Evolutionary conservation across 2,888 invertebrate species (phyloP).

Genomic region (Kuschelorhynchus macadamiae): DNA sequence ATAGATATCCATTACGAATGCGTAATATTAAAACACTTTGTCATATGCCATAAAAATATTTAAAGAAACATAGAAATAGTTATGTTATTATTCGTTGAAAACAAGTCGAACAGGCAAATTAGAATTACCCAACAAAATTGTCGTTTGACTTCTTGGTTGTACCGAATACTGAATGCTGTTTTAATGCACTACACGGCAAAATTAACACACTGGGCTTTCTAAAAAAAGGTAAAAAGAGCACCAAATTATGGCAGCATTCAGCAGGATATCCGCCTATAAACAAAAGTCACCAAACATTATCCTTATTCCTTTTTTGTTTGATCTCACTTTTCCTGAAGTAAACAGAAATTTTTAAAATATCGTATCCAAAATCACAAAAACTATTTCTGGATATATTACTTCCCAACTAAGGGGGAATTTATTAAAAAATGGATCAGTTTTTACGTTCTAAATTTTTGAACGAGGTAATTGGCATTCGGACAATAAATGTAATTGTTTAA

Average conservation of each 20-base stretch:
- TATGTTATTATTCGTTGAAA: too few species aligned
- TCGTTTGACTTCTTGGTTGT: too few species aligned
- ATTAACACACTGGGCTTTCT: constrained; percentile 58
- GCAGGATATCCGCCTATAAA: constrained; percentile 5
- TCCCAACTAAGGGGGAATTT: neutral
- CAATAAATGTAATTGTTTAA: constrained; percentile 9
- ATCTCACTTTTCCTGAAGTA: neutral
- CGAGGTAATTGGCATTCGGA: constrained; percentile 50
- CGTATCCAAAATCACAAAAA: too few species aligned
- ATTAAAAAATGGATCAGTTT: constrained; percentile 47
- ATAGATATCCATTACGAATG: too few species aligned
- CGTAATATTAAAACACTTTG: too few species aligned
- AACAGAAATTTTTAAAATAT: too few species aligned
- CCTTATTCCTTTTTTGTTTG: neutral
- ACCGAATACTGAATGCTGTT: constrained; percentile 67
- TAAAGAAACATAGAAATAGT: too few species aligned
- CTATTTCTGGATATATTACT: too few species aligned
- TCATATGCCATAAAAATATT: too few species aligned
- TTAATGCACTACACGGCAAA: constrained; percentile 68
- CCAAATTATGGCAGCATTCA: constrained; percentile 30
- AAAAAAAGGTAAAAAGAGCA: constrained; percentile 31
- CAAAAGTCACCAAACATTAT: neutral
- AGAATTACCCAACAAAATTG: too few species aligned
- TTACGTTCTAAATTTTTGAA: constrained; percentile 23
- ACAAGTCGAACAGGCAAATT: too few species aligned